phyloP scores from a whole-genome alignment of 2,888 invertebrate genomes.

The Acrobasis suavella region DNA sequence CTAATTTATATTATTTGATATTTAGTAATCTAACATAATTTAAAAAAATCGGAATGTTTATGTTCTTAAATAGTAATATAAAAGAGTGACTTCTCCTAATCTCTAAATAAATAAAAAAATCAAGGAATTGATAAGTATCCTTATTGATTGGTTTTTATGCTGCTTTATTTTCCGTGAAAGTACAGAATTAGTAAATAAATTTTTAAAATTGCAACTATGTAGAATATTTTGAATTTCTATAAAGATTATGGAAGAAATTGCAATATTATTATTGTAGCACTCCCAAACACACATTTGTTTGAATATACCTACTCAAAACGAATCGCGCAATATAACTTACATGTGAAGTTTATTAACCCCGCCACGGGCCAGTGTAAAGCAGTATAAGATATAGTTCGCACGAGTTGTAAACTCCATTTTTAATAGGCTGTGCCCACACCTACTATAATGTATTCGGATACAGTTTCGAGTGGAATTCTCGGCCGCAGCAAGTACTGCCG shows the following conservation, averaged over 20 bases:
- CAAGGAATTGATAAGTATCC: too few relatives aligned
- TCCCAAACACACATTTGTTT: neutral
- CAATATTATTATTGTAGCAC: neutral
- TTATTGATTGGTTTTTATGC: too few relatives aligned
- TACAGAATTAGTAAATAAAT: too few relatives aligned
- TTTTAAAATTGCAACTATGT: too few relatives aligned
- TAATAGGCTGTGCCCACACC: constrained; percentile 37
- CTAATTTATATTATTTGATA: too few relatives aligned
- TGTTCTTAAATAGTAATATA: too few relatives aligned
- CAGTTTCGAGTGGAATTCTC: constrained; percentile 50
- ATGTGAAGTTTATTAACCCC: constrained; percentile 33
- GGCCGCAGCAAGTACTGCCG: constrained; percentile 31
- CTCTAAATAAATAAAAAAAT: too few relatives aligned
- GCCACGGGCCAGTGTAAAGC: constrained; percentile 38
- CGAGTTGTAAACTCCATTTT: constrained; percentile 41
- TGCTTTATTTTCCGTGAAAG: too few relatives aligned
- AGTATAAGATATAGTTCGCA: constrained; percentile 38
- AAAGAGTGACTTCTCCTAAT: too few relatives aligned
- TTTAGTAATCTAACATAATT: too few relatives aligned
- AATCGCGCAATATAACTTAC: constrained; percentile 17
- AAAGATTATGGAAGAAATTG: neutral
- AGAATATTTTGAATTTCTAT: neutral
- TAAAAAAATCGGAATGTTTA: too few relatives aligned
- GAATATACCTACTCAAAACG: neutral
- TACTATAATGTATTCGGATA: constrained; percentile 52